Conservation (phyloP, 2,888 invertebrate genomes). For the Ommatoiulus sabulosus region DNA sequence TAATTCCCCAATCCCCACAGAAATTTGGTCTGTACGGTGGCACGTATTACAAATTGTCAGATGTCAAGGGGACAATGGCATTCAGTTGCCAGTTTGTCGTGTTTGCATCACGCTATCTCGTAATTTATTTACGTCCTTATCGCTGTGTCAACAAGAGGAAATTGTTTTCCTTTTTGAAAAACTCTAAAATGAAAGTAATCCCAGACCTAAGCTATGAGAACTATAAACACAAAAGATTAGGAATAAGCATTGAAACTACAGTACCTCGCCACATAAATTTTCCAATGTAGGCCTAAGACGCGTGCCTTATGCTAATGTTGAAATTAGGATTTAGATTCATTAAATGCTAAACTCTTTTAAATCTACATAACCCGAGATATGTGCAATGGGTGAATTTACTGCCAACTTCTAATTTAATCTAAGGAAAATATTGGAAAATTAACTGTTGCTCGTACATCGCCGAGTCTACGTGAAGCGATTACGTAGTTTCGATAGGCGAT, state of each 20-base stretch:
- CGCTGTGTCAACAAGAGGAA: not conserved
- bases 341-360: not conserved
- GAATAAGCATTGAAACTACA: not conserved
- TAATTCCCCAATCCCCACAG: too few relatives aligned
- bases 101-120: not conserved
- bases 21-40: too few relatives aligned
- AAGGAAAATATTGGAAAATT: constrained; percentile 7
- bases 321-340: not conserved
- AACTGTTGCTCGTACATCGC: not conserved
- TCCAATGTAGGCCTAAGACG: not conserved
- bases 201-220: not conserved
- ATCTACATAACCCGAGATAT: not conserved
- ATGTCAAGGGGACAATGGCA: not conserved
- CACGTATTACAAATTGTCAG: too few relatives aligned
- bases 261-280: not conserved
- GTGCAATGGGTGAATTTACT: too few relatives aligned
- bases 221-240: not conserved
- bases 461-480: not conserved
- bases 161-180: not conserved
- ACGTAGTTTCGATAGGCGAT: not conserved
- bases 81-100: not conserved
- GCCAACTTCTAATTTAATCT: not conserved
- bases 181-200: not conserved
- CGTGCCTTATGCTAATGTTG: not conserved
- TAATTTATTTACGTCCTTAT: not conserved